These are phyloP conservation scores for Trissonchulus sp. DNA, from an alignment of 2,888 invertebrate genomes.

Conservation along the genomic window DNA sequence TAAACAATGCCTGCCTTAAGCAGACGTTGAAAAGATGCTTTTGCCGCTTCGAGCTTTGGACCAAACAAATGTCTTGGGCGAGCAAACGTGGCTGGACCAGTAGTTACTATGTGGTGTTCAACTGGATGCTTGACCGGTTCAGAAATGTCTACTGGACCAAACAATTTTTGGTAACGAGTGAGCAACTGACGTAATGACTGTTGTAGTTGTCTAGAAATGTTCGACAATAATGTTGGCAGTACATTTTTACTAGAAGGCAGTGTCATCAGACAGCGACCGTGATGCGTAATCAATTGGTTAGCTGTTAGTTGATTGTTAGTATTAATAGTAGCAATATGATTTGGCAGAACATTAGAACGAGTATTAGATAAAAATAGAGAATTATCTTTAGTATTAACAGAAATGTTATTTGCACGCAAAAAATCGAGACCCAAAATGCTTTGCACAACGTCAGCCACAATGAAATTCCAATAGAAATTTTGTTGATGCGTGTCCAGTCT, in stretches of 20 bases:
- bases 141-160: background rate
- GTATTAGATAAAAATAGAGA: background rate
- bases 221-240: too few species aligned
- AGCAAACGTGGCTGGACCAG: constrained; percentile 19
- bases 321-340: too few species aligned
- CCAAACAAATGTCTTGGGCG: constrained; percentile 10
- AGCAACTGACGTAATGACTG: too few species aligned
- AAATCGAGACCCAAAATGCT: background rate
- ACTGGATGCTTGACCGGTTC: background rate
- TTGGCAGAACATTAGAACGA: too few species aligned
- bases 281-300: too few species aligned
- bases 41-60: constrained; percentile 6
- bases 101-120: constrained; percentile 23
- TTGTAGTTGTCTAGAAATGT: too few species aligned
- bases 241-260: too few species aligned
- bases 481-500: background rate
- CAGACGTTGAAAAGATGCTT: background rate
- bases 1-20: background rate
- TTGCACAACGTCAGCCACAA: background rate
- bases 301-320: too few species aligned
- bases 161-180: constrained; percentile 11
- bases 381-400: background rate
- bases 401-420: background rate
- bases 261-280: too few species aligned
- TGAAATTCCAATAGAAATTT: background rate